Percentiles rank a stretch among this genome's conserved stretches.
Conservation (phyloP, 1,140 invertebrate genomes). For the Leptinotarsa texana region DNA sequence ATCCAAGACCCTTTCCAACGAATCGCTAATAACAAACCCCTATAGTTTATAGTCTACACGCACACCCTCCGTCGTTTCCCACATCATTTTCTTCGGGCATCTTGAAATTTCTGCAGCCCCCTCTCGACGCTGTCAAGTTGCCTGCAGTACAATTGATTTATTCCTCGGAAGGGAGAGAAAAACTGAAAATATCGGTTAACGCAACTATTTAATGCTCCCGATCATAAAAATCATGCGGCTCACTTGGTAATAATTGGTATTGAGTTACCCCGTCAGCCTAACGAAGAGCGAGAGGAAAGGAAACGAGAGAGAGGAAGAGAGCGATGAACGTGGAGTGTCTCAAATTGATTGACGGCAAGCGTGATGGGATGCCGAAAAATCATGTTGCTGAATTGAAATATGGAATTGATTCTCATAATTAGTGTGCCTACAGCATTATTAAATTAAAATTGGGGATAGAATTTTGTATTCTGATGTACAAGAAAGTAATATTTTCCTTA, state of each 20-base stretch:
- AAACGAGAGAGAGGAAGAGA: neutral
- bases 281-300: constrained; percentile 4
- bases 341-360: neutral
- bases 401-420: too few relatives aligned
- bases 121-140: constrained; percentile 9
- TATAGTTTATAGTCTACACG: neutral
- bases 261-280: constrained; percentile 19
- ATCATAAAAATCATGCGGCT: constrained; percentile 23
- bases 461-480: too few relatives aligned
- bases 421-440: too few relatives aligned
- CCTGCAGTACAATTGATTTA: constrained; percentile 15
- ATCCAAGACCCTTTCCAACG: too few relatives aligned
- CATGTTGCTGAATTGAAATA: too few relatives aligned
- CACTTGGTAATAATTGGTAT: constrained; percentile 19
- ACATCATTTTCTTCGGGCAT: neutral
- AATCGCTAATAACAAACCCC: neutral
- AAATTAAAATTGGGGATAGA: too few relatives aligned
- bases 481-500: too few relatives aligned
- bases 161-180: constrained; percentile 6
- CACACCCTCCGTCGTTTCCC: neutral
- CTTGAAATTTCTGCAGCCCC: constrained; percentile 1
- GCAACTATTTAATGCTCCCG: constrained; percentile 20
- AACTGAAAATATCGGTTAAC: constrained; percentile 21
- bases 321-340: neutral
- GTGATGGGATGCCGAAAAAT: too few relatives aligned